Evolutionary conservation across 2,797 vertebrate genomes (phyloP).

Genomic region (Zalophus californianus): DNA sequence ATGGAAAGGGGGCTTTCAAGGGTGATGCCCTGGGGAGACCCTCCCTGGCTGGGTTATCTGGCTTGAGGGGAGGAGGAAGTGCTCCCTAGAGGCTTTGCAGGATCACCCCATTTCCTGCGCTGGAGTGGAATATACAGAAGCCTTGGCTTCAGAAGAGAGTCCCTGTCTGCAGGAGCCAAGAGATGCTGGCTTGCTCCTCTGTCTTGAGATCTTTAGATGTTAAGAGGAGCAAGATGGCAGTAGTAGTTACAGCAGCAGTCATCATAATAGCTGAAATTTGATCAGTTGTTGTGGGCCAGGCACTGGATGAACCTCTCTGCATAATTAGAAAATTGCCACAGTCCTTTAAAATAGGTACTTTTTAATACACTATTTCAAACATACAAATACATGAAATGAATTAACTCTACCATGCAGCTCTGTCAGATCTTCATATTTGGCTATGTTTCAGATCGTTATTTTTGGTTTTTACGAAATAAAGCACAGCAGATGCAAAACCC

Average conservation of each 20-base stretch:
- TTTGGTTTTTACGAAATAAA: constrained; percentile 40
- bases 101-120: neutral
- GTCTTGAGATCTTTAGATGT: neutral
- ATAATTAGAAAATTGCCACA: neutral
- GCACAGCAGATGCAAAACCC: neutral
- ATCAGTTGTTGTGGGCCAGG: neutral
- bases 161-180: neutral
- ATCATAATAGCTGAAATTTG: neutral
- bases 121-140: neutral
- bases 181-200: neutral
- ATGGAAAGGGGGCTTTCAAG: neutral
- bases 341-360: neutral
- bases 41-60: neutral
- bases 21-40: neutral
- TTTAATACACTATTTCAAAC: neutral
- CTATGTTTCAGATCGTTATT: neutral
- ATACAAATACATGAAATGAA: neutral
- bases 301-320: neutral
- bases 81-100: neutral
- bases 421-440: neutral
- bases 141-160: neutral
- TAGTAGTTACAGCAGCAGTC: neutral
- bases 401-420: neutral
- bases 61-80: neutral
- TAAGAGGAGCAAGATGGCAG: neutral